Conservation (phyloP, 2,888 invertebrate species). For the Lapara coniferarum region DNA sequence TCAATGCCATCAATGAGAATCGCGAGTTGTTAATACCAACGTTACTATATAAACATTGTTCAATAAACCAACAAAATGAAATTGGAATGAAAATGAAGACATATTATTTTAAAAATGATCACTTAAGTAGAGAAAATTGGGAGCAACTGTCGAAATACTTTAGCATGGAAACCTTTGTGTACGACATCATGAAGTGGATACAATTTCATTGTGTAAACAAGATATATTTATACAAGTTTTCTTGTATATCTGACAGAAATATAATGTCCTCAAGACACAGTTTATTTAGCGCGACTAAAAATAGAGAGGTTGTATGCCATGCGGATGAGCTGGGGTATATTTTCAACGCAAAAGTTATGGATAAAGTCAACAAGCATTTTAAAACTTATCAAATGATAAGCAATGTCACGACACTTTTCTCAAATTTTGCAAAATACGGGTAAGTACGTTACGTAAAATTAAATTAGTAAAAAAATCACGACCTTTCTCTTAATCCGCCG, state of each 20-base stretch:
- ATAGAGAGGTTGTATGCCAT: conserved; percentile 42
- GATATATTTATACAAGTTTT: conserved; percentile 49
- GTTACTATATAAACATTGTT: conserved; percentile 34
- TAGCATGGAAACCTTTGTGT: conserved; percentile 39
- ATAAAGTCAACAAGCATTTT: conserved; percentile 37
- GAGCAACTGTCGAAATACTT: conserved; percentile 38
- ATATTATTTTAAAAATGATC: conserved; percentile 41
- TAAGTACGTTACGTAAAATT: conserved; percentile 36
- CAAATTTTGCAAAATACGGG: conserved; percentile 60
- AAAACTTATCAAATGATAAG: conserved; percentile 44
- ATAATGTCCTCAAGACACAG: conserved; percentile 37
- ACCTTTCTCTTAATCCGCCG: too few relatives aligned
- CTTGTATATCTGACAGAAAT: conserved; percentile 50
- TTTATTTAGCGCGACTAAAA: conserved; percentile 32
- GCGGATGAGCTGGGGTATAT: conserved; percentile 52
- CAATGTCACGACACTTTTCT: conserved; percentile 50
- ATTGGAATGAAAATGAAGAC: conserved; percentile 43
- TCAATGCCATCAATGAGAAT: conserved; percentile 31
- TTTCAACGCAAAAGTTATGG: conserved; percentile 38
- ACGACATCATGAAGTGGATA: conserved; percentile 42
- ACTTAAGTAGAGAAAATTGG: conserved; percentile 40
- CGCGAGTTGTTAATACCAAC: conserved; percentile 41
- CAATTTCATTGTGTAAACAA: conserved; percentile 45
- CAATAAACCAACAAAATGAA: conserved; percentile 39
- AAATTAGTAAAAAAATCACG: too few relatives aligned